Evolutionary conservation across 1,140 invertebrate genomes (phyloP).

Genomic region (Danaus melanippus): DNA sequence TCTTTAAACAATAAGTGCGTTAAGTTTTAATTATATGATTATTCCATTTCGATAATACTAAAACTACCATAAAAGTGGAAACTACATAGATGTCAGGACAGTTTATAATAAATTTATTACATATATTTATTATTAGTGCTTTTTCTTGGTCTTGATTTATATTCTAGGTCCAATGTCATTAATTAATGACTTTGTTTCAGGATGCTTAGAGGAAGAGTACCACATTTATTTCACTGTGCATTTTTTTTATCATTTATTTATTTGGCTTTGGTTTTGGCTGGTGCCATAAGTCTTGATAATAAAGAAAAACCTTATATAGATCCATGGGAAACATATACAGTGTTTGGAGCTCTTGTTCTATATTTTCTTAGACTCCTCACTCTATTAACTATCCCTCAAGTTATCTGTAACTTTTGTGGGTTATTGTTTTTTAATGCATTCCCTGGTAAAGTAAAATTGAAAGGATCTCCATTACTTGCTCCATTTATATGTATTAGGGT

Average conservation of each 20-base stretch:
- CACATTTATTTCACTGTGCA: conserved; percentile 80
- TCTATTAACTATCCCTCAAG: conserved; percentile 90
- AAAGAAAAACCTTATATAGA: conserved; percentile 77
- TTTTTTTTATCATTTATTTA: conserved; percentile 83
- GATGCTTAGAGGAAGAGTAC: conserved; percentile 64
- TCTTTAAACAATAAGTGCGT: too few relatives aligned
- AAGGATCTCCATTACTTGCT: conserved; percentile 90
- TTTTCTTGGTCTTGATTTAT: too few relatives aligned
- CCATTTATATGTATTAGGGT: conserved; percentile 97
- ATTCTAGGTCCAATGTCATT: neutral
- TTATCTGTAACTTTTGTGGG: conserved; percentile 93
- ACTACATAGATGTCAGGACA: too few relatives aligned
- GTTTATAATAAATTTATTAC: conserved; percentile 7
- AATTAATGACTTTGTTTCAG: conserved; percentile 47
- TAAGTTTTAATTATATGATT: too few relatives aligned
- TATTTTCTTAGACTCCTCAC: conserved; percentile 88
- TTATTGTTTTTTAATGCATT: conserved; percentile 95
- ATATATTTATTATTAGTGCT: conserved; percentile 7
- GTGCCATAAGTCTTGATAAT: conserved; percentile 80
- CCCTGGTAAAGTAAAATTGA: conserved; percentile 91
- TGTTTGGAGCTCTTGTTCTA: conserved; percentile 79
- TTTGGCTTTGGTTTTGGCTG: conserved; percentile 84
- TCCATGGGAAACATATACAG: conserved; percentile 87
- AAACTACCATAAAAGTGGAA: too few relatives aligned
- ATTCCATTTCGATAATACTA: too few relatives aligned